Base-by-base conservation (phyloP, 2,113 vertebrate genomes). In the Phrynosoma blainvillii region DNA sequence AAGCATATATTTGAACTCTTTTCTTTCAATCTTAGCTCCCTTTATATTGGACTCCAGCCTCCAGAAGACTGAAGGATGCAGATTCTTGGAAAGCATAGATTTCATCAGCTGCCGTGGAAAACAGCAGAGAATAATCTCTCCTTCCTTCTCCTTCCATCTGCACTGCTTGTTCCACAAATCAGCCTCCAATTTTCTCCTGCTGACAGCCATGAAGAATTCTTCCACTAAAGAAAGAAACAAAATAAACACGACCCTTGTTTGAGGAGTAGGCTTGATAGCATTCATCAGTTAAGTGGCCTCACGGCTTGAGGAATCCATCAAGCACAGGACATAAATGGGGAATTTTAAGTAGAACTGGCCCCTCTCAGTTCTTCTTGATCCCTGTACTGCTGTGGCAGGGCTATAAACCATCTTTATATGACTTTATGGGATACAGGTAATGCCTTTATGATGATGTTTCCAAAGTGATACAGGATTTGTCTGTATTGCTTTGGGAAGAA, bases 321-420 rank as follows among this genome's bases (percentile, higher is more conserved):
- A 79, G 13, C 47, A 25, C 77, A 36, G 77, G n/a, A 86, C 47
- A 68, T n/a, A 70, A 70, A 16, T 36, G 32, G 5, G 14, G 65
- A 36, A 68, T 54, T 86, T 36, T 79, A 70, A 68, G 82, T 70
- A 74, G 27, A 66, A 42, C 36, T 47, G 70, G 66, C 65, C 52
- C 68, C 40, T 56, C 30, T 66, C 12, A 6, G 36, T 16, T 20
- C 12, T 79, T 36, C 18, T 70, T 30, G 6, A 36, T 54, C 18
- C n/a, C 42, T 18, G 30, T 76, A 7, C 59, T 79, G 76, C n/a
- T 36, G 30, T 11, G 16, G 47, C 77, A 59, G 21, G 23, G 32
- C 68, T 80, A 80, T 87, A 79, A 80, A 86, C 65, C 52, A 56
- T 79, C 66, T 86, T 80, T 70, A 79, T 71, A 25, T 79, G 85